Conservation (phyloP, 2,797 vertebrate genomes). For the Notoglanidium macrostoma region DNA sequence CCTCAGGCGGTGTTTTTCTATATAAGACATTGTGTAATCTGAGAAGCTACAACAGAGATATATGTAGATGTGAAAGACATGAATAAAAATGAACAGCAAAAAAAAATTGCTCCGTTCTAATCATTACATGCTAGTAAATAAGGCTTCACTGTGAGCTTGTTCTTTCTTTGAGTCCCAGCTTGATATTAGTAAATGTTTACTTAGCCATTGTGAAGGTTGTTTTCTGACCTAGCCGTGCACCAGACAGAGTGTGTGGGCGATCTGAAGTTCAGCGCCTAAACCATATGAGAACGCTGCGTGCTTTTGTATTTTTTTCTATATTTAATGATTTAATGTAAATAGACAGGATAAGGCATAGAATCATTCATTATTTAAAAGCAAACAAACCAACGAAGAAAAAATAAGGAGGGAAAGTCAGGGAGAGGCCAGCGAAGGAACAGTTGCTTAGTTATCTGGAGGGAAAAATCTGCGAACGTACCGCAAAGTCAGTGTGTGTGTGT, state of each 20-base stretch:
- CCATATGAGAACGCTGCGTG: slow-evolving; percentile 48
- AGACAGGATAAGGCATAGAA: slow-evolving; percentile 48
- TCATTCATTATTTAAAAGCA: slow-evolving; percentile 62
- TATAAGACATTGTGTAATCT: slow-evolving; percentile 72
- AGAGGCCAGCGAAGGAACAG: slow-evolving; percentile 60
- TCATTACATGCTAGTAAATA: background rate
- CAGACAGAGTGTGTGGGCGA: slow-evolving; percentile 58
- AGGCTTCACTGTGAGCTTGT: slow-evolving; percentile 29
- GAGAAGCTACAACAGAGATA: slow-evolving; percentile 75
- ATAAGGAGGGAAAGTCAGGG: slow-evolving; percentile 53
- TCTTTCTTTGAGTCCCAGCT: slow-evolving; percentile 52
- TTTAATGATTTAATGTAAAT: slow-evolving; percentile 55
- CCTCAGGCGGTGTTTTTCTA: slow-evolving; percentile 64
- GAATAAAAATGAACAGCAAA: slow-evolving; percentile 57
- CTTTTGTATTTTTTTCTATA: slow-evolving; percentile 50
- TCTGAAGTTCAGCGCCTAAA: slow-evolving; percentile 58
- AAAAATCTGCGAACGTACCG: slow-evolving; percentile 46
- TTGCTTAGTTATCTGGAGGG: slow-evolving; percentile 59
- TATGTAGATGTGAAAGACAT: slow-evolving; percentile 54
- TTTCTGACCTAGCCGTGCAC: slow-evolving; percentile 62
- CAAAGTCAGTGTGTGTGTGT: slow-evolving; percentile 21
- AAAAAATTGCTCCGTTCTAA: background rate
- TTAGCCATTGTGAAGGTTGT: slow-evolving; percentile 61
- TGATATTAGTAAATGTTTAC: slow-evolving; percentile 63
- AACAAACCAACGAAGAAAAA: slow-evolving; percentile 51